A percentile compares a stretch with the other conserved stretches of the same genome.
Evolutionary conservation across 2,797 vertebrate genomes (phyloP).

Genomic region (Prionace glauca): DNA sequence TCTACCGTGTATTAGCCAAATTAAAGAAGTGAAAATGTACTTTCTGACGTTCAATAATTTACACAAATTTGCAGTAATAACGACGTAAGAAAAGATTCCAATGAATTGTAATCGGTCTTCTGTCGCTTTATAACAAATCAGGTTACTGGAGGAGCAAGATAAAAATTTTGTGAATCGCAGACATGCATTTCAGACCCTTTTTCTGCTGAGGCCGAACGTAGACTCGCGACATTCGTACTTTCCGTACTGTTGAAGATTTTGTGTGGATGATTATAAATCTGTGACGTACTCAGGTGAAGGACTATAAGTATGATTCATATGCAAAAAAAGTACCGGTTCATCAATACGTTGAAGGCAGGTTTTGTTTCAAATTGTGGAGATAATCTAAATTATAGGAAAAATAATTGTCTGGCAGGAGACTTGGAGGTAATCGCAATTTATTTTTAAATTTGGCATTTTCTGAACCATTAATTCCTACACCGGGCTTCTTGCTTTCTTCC

Average conservation of each 20-base stretch:
- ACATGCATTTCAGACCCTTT: neutral
- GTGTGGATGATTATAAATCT: neutral
- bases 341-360: neutral
- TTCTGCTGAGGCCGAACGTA: neutral
- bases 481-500: neutral
- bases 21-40: neutral
- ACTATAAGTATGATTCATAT: conserved; percentile 35
- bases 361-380: neutral
- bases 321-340: conserved; percentile 16
- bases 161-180: neutral
- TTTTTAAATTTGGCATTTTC: neutral
- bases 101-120: neutral
- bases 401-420: neutral
- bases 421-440: neutral
- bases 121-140: neutral
- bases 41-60: neutral
- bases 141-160: neutral
- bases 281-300: conserved; percentile 44
- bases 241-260: neutral
- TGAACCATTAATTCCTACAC: neutral
- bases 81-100: neutral
- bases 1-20: neutral
- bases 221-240: neutral
- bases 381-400: neutral
- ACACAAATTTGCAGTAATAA: conserved; percentile 7